These are phyloP conservation scores for Lethocerus indicus DNA, from an alignment of 1,140 invertebrate species.

Conservation along the genomic window DNA sequence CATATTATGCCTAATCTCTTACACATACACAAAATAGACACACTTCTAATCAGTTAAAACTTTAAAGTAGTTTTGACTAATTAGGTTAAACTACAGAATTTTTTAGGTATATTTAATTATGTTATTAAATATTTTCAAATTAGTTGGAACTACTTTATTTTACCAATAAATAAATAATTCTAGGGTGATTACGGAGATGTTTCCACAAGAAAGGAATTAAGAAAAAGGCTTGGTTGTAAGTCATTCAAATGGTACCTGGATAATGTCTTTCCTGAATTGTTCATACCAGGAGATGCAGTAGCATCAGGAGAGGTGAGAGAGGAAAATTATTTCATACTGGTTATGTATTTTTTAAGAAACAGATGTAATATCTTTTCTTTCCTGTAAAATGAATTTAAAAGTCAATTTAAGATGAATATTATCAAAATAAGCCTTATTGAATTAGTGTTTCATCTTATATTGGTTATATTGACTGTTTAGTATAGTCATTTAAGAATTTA, in stretches of 20 bases:
- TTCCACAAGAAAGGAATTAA: constrained; percentile 48
- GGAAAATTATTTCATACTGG: no score
- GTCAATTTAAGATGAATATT: no score
- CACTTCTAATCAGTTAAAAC: background rate
- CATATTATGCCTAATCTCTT: background rate
- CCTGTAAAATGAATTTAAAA: no score
- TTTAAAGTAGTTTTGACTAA: background rate
- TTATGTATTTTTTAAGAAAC: no score
- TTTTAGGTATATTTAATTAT: background rate
- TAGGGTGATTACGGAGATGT: constrained; percentile 89
- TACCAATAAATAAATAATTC: constrained; percentile 13
- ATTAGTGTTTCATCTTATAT: no score
- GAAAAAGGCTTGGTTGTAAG: constrained; percentile 73
- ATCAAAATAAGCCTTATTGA: no score
- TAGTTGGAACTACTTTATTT: background rate
- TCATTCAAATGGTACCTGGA: constrained; percentile 96
- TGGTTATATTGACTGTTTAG: no score
- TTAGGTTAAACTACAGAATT: background rate
- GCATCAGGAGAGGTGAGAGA: constrained; percentile 81
- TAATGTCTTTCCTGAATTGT: constrained; percentile 92
- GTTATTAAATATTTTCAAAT: background rate
- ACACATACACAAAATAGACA: background rate
- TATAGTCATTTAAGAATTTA: no score
- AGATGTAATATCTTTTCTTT: no score
- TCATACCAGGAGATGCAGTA: constrained; percentile 89